Evolutionary conservation across 2,113 vertebrate species (phyloP).

Genomic region (Istiophorus platypterus): DNA sequence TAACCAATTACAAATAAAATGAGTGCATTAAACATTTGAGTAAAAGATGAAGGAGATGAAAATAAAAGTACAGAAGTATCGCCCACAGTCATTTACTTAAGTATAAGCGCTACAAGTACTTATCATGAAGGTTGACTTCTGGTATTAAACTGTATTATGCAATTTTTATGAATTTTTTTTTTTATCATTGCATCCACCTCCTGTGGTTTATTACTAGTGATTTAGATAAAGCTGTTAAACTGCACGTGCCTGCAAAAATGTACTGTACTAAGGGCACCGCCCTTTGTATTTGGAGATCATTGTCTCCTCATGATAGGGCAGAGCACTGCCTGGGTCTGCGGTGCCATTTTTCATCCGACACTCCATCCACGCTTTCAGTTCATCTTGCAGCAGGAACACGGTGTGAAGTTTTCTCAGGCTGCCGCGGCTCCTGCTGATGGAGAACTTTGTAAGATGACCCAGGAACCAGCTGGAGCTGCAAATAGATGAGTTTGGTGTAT

Average conservation of each 20-base stretch:
- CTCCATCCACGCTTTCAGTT: background rate
- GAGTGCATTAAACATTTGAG: too few species aligned
- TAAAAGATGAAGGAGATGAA: too few species aligned
- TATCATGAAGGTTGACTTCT: too few species aligned
- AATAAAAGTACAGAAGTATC: too few species aligned
- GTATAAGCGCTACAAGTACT: too few species aligned
- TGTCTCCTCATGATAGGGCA: background rate
- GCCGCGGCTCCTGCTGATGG: constrained; percentile 35
- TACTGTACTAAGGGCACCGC: background rate
- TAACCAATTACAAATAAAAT: too few species aligned
- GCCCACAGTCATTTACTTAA: too few species aligned
- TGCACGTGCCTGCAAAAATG: background rate
- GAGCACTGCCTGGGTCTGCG: background rate
- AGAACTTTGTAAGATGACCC: constrained; percentile 48
- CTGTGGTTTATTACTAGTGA: too few species aligned
- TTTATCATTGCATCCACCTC: too few species aligned
- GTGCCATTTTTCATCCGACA: constrained; percentile 13
- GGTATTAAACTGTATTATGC: background rate
- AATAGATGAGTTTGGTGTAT: constrained; percentile 38
- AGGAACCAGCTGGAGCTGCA: constrained; percentile 64
- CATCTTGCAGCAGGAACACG: background rate
- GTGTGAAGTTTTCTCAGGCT: constrained; percentile 57
- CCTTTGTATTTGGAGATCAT: background rate
- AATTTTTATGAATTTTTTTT: background rate
- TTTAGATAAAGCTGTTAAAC: too few species aligned